Percentiles rank a stretch among this genome's conserved stretches.
phyloP scores from a whole-genome alignment of 2,888 invertebrate species.

The Mimas tiliae region DNA sequence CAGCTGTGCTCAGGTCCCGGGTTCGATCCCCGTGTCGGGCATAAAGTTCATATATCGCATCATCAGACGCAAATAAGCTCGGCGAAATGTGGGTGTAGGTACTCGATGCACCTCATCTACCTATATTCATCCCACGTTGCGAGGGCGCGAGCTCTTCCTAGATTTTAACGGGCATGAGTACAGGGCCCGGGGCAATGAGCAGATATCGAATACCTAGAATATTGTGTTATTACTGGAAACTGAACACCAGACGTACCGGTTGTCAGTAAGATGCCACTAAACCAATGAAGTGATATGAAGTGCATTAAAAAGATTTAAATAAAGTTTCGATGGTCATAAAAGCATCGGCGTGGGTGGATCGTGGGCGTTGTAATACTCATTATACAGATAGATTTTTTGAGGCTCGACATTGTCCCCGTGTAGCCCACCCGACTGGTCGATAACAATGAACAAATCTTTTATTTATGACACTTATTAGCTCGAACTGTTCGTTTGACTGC shows the following conservation, averaged over 20 bases:
- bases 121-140: too few species aligned
- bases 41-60: too few species aligned
- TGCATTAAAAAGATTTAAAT: background rate
- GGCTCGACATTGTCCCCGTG: conserved; percentile 6
- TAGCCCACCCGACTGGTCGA: conserved; percentile 34
- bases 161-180: too few species aligned
- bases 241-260: background rate
- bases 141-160: too few species aligned
- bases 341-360: conserved; percentile 3
- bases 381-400: conserved; percentile 9
- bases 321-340: background rate
- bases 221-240: too few species aligned
- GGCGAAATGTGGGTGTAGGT: too few species aligned
- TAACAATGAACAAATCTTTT: conserved; percentile 31
- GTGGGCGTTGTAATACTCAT: background rate
- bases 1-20: too few species aligned
- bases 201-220: too few species aligned
- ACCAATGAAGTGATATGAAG: background rate
- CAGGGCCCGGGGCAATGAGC: too few species aligned
- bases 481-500: background rate
- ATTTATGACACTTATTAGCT: conserved; percentile 28
- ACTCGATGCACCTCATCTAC: too few species aligned
- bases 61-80: too few species aligned
- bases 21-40: too few species aligned
- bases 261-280: background rate